Evolutionary conservation across 2,113 vertebrate species (phyloP), one percentile per base, ranked within the genome.

Genomic region (Cricetomys ansorgei): DNA sequence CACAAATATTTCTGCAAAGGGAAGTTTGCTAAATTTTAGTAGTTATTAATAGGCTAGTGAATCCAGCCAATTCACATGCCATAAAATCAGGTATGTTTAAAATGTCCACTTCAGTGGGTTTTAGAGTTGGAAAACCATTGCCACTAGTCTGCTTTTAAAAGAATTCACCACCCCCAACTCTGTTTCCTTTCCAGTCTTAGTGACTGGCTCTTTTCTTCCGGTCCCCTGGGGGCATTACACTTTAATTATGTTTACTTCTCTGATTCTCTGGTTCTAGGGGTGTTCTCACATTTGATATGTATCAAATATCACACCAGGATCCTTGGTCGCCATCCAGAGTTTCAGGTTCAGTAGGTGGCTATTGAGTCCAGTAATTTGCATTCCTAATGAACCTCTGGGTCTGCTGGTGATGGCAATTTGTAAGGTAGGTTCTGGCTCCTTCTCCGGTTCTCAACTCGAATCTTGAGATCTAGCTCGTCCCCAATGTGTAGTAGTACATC

Each of bases 131-230:
- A 19, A 72, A 89, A 76, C 17, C 0, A 4, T 81, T 25, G 59
- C 13, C 4, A 43, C 50, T 57, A 88, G 59, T 65, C 37, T 96
- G 90, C 69, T 76, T 88, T 90, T 81, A 90, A 88, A 55, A 90
- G 11, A 83, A 43, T 91, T 79, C 29, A 79, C 69, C 50, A 53
- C 17, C 31, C 9, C 21, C 2, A 50, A 59, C 43, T 25, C 88
- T 70, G 16, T 62, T 91, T 15, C 50, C 40, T 53, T 72, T 29
- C 70, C 12, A 45, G 34, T 40, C 70, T 59, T 80, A 62, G 27
- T 23, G 55, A 85, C 53, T 25, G 40, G 11, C 43, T 59, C n/a
- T 72, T 91, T 89, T 37, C 57, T 19, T n/a, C 57, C 69, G 10
- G 17, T 59, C 40, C 75, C 45, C 48, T 23, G 64, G 40, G 12